phyloP scores from a whole-genome alignment of 2,888 invertebrate genomes.

The Xanthia icteritia region DNA sequence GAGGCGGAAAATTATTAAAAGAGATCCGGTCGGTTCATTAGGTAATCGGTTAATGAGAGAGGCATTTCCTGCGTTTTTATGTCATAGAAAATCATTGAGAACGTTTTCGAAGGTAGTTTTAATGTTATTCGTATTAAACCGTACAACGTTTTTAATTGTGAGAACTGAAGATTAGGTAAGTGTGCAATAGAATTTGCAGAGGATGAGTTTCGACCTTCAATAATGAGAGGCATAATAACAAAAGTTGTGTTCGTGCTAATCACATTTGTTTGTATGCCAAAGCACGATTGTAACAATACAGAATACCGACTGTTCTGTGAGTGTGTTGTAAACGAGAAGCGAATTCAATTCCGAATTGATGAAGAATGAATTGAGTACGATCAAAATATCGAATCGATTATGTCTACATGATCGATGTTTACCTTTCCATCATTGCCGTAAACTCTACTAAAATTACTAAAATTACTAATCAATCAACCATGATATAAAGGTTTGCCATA shows the following conservation, averaged over 20 bases:
- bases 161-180: conserved; percentile 30
- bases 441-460: conserved; percentile 18
- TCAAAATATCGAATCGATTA: conserved; percentile 41
- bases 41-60: conserved; percentile 58
- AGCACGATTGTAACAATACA: conserved; percentile 22
- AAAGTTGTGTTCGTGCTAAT: conserved; percentile 17
- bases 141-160: conserved; percentile 18
- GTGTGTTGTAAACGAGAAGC: conserved; percentile 29
- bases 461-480: conserved; percentile 45
- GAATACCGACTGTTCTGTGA: conserved; percentile 24
- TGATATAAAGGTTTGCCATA: conserved; percentile 30
- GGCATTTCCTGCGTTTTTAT: conserved; percentile 47
- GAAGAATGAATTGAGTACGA: conserved; percentile 13
- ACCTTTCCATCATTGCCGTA: conserved; percentile 11
- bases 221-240: conserved; percentile 15
- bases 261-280: conserved; percentile 2
- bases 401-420: conserved; percentile 41
- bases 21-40: conserved; percentile 72
- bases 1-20: conserved; percentile 73
- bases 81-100: conserved; percentile 40
- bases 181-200: conserved; percentile 26
- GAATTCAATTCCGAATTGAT: conserved; percentile 21
- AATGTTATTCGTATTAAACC: conserved; percentile 17
- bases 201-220: conserved; percentile 30
- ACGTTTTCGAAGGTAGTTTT: conserved; percentile 25